Evolutionary conservation across 2,113 vertebrate species (phyloP), one percentile per base, ranked within the genome.

Genomic region (Ochotona curzoniae): DNA sequence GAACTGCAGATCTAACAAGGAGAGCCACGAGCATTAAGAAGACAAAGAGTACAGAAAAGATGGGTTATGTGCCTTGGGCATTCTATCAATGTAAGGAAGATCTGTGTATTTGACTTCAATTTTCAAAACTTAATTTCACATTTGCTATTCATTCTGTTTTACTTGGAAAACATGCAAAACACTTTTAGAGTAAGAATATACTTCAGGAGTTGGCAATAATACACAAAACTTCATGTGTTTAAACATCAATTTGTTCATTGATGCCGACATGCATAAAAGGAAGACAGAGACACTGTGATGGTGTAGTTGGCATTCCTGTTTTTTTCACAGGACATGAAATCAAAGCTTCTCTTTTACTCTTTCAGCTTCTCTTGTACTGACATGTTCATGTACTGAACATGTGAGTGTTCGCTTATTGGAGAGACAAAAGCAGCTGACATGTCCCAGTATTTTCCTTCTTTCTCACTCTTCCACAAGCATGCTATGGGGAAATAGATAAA

Each of bases 131-230:
- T 17, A 74, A 86, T 57, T 73, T 73, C 25, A 80, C 66, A 10
- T 23, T 69, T 6, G 26, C 18, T n/a, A 61, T 70, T 25, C 51
- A 57, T 54, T 85, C 0, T 3, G 32, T 23, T 66, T 81, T 69
- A 74, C 49, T 66, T 81, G 49, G 35, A 64, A 85, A 86, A 30
- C 21, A 86, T 85, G 17, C 13, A 47, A 35, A 81, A 60, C n/a
- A 74, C 57, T 9, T 21, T 1, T 64, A n/a, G n/a, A 86, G 26
- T 35, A 51, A 57, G 11, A 17, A 23, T n/a, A 23, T 25, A 66
- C 7, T 35, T 80, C 57, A 44, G n/a, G 38, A 1, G 74, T 87
- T 49, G 28, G 26, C 26, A 8, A 44, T 81, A 18, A 25, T 64
- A 47, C 63, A 49, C 6, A 88, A 90, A 73, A 69, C 32, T 25